These are phyloP conservation scores for Dysmachus trigonus DNA, from an alignment of 2,888 invertebrate species.

Conservation along the genomic window DNA sequence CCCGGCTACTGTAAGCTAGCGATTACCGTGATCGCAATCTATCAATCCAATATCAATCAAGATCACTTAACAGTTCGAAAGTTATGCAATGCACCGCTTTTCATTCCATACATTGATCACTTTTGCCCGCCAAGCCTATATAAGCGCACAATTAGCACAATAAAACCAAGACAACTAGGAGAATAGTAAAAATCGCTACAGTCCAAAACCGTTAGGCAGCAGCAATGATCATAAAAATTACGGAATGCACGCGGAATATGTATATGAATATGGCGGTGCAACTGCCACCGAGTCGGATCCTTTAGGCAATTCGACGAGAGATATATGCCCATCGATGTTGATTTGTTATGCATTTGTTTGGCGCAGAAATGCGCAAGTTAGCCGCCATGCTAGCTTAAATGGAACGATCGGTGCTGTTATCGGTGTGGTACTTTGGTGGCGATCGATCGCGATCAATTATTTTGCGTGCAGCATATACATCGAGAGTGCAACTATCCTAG, in stretches of 20 bases:
- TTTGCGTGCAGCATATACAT: not conserved
- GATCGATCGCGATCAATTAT: constrained; percentile 38
- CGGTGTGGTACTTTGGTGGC: constrained; percentile 16
- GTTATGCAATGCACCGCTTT: constrained; percentile 21
- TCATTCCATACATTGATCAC: constrained; percentile 8
- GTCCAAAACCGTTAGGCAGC: constrained; percentile 6
- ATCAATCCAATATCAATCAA: constrained; percentile 36
- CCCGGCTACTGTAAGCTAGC: not conserved
- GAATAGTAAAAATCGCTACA: not conserved
- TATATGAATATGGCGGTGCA: constrained; percentile 5
- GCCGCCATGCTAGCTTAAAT: not conserved
- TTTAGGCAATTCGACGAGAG: constrained; percentile 25
- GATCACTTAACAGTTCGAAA: not conserved
- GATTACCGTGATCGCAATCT: not conserved
- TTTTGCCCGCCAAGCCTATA: constrained; percentile 26
- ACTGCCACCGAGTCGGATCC: not conserved
- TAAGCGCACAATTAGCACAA: constrained; percentile 32
- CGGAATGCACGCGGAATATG: not conserved
- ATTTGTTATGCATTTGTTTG: constrained; percentile 40
- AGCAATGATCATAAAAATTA: constrained; percentile 38
- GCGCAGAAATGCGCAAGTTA: constrained; percentile 13
- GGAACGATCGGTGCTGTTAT: not conserved
- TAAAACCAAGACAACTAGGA: not conserved
- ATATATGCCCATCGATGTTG: constrained; percentile 24
- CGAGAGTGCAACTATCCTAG: not conserved